Base-by-base conservation (phyloP, 2,113 vertebrate species). In the Haplochromis vanheusdeni region DNA sequence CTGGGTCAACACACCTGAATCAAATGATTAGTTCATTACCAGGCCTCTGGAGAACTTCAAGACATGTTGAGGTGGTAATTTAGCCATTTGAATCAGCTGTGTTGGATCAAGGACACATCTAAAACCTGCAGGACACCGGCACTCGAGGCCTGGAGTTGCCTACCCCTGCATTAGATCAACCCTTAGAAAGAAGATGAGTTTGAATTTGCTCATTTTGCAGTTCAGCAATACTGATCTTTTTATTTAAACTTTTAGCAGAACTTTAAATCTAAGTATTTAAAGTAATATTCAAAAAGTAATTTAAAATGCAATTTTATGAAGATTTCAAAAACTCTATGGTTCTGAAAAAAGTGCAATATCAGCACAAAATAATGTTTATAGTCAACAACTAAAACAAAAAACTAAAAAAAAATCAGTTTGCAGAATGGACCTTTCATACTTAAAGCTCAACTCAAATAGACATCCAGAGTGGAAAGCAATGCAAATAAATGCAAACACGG, bases 341-440 rank as follows among this genome's bases (percentile, higher is more conserved):
- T 49, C 47, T 49, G 16, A 49, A 49, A 49, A 9, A 49, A 49
- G 47, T 49, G 17, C 17, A 49, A 49, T 19, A 49, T 49, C 47
- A 49, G 17, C 47, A 19, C 17, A 49, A 19, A 49, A 49, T 9
- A 49, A 51, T 51, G 47, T 51, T 51, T 51, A 19, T 9, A 51
- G 17, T 51, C 47, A 19, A 19, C 7, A 45, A 45, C 12, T 2
- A n/a, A n/a, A n/a, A n/a, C n/a, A 4, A 21, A 21, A 6, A 11
- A 3, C n/a, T n/a, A 2, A 2, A 0, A 6, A 2, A 2, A 55
- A 31, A 16, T 16, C 47, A 19, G 47, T 3, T 49, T 49, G 16
- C 16, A 19, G 47, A 49, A 49, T 49, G 47, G 16, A 9, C 17
- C 47, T 19, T 49, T 49, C 17, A 9, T 49, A 19, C 17, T 49